These are phyloP conservation scores for Willowsia nigromaculata DNA, from an alignment of 2,888 invertebrate species.

Conservation along the genomic window DNA sequence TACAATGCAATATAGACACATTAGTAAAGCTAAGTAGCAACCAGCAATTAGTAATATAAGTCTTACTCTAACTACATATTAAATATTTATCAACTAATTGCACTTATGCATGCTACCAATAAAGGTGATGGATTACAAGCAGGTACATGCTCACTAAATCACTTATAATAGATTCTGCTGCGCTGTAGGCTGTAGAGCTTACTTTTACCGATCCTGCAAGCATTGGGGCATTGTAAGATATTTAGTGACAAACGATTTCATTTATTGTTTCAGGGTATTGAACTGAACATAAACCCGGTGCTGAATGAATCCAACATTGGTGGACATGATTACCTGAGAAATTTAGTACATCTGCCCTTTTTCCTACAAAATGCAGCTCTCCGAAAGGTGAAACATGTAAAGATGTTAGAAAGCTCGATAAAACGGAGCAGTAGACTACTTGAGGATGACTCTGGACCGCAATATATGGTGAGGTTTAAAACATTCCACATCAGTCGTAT, in stretches of 20 bases:
- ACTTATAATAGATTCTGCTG: not conserved
- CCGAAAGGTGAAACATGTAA: conserved; percentile 87
- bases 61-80: not conserved
- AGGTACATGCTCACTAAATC: conserved; percentile 59
- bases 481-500: not conserved
- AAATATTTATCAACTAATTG: conserved; percentile 30
- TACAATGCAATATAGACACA: too few relatives aligned
- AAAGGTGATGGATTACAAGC: conserved; percentile 69
- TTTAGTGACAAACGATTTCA: not conserved
- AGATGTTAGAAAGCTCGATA: conserved; percentile 77
- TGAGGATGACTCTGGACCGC: conserved; percentile 79
- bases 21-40: too few relatives aligned
- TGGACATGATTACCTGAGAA: conserved; percentile 88
- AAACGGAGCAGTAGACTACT: conserved; percentile 74
- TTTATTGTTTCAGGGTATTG: conserved; percentile 86
- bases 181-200: not conserved
- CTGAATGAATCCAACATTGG: conserved; percentile 96
- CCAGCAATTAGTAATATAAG: too few relatives aligned
- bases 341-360: conserved; percentile 98
- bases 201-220: too few relatives aligned
- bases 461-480: conserved; percentile 72
- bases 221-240: not conserved
- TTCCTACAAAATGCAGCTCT: conserved; percentile 98
- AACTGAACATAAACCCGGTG: conserved; percentile 91
- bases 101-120: conserved; percentile 18